Percentiles rank a stretch among this genome's conserved stretches.
Conservation (phyloP, 2,797 vertebrate genomes). For the Hypotaenidia philippensis region DNA sequence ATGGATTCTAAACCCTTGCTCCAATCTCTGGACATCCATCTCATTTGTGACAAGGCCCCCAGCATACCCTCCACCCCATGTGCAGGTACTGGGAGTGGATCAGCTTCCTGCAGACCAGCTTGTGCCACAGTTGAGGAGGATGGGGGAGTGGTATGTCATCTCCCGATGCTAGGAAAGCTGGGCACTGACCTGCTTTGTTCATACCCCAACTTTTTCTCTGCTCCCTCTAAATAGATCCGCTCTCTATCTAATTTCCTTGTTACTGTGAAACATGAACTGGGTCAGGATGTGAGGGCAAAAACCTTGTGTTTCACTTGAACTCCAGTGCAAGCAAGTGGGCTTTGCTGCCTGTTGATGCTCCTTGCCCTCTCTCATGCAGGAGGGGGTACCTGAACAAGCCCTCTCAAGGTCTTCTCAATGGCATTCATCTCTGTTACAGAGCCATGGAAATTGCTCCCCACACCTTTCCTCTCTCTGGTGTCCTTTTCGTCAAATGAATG, state of each 20-base stretch:
- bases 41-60: slow-evolving; percentile 42
- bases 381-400: background rate
- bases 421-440: background rate
- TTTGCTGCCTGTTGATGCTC: background rate
- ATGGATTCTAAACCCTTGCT: slow-evolving; percentile 55
- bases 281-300: background rate
- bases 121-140: background rate
- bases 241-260: background rate
- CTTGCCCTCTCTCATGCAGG: background rate
- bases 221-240: background rate
- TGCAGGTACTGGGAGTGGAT: background rate
- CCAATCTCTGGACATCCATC: slow-evolving; percentile 40
- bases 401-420: background rate
- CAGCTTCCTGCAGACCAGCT: background rate
- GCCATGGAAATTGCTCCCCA: background rate
- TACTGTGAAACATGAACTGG: background rate
- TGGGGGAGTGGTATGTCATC: background rate
- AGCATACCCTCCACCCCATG: slow-evolving; percentile 5
- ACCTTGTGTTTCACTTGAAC: background rate
- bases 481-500: background rate
- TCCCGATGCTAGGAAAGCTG: background rate
- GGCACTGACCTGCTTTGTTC: background rate
- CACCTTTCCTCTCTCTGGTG: background rate
- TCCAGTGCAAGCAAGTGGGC: background rate
- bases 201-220: background rate